Evolutionary conservation across 2,797 vertebrate genomes (phyloP).

Genomic region (Champsocephalus gunnari): DNA sequence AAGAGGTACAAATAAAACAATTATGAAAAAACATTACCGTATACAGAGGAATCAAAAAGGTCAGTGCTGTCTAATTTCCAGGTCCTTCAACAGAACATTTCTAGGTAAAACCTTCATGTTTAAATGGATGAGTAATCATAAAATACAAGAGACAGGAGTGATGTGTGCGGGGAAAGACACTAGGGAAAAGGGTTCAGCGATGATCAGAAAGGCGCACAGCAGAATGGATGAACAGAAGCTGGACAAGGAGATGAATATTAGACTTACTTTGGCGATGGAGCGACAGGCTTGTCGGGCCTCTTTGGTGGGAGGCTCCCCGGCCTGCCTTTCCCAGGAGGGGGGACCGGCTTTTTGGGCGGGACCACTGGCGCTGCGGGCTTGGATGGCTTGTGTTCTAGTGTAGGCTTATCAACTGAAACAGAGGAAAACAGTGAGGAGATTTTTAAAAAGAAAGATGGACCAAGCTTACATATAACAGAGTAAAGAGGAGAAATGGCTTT

Average conservation of each 20-base stretch:
- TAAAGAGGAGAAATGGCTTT: not conserved
- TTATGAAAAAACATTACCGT: not conserved
- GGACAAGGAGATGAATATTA: not conserved
- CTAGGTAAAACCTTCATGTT: not conserved
- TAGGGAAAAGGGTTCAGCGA: not conserved
- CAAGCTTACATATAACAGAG: too few species aligned
- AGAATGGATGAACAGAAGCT: not conserved
- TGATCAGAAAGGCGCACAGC: not conserved
- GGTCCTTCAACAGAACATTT: not conserved
- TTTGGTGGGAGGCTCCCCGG: slow-evolving; percentile 85
- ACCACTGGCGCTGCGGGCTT: slow-evolving; percentile 93
- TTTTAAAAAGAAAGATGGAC: not conserved
- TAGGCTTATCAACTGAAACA: slow-evolving; percentile 86
- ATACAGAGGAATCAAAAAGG: not conserved
- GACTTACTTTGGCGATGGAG: slow-evolving; percentile 82
- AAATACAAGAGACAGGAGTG: not conserved
- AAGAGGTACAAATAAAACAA: slow-evolving; percentile 17
- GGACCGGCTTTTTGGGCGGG: slow-evolving; percentile 94
- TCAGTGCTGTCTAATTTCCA: not conserved
- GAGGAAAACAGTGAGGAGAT: slow-evolving; percentile 30
- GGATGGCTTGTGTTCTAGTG: slow-evolving; percentile 86
- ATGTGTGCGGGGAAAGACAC: not conserved
- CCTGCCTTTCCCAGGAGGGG: slow-evolving; percentile 88
- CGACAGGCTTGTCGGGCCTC: slow-evolving; percentile 90
- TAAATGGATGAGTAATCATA: not conserved